Percentiles rank a stretch among this genome's conserved stretches.
Evolutionary conservation across 2,113 vertebrate species (phyloP).

Genomic region (Onychostoma macrolepis): DNA sequence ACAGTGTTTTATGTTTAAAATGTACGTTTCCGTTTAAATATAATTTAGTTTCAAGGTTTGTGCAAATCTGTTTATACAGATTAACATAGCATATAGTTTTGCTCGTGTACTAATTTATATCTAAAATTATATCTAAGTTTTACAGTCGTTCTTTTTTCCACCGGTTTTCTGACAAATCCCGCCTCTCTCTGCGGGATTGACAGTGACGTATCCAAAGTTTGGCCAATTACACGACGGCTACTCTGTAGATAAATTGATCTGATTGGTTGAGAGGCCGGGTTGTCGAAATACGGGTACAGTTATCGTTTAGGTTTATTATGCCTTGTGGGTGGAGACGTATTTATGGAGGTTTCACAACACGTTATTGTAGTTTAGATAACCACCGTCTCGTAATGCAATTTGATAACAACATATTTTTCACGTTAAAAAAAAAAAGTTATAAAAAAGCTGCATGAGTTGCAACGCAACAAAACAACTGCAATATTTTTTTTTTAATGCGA

Average conservation of each 20-base stretch:
- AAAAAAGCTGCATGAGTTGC: background rate
- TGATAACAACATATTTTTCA: background rate
- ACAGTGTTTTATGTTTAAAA: background rate
- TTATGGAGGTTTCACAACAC: conserved; percentile 65
- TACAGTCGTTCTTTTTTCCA: background rate
- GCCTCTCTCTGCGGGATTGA: conserved; percentile 2
- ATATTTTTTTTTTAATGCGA: background rate
- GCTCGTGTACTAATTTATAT: background rate
- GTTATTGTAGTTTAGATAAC: conserved; percentile 57
- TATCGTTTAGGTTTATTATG: background rate
- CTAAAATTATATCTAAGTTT: background rate
- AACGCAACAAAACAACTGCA: background rate
- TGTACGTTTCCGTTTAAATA: background rate
- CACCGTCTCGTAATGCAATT: conserved; percentile 54
- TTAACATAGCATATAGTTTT: background rate
- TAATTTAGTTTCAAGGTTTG: background rate
- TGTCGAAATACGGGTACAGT: background rate
- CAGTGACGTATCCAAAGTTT: background rate
- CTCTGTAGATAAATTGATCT: background rate
- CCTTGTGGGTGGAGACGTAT: conserved; percentile 50
- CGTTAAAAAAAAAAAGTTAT: background rate
- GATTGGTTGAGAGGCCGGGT: background rate
- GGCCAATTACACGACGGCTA: background rate
- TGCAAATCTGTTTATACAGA: background rate
- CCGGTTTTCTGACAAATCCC: background rate